phyloP scores from a whole-genome alignment of 2,888 invertebrate species.

The Bhutanitis thaidina region DNA sequence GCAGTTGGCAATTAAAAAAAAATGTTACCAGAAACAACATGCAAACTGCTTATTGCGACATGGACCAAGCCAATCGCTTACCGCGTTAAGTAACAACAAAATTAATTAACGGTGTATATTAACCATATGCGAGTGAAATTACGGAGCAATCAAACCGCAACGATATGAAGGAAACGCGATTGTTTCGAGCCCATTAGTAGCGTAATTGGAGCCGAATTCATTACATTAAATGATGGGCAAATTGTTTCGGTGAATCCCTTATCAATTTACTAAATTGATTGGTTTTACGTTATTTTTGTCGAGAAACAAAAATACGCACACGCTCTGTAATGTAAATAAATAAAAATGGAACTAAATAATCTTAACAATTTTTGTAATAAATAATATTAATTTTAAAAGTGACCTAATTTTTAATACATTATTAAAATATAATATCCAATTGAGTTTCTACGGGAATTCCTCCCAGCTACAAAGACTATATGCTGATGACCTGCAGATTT shows the following conservation, averaged over 20 bases:
- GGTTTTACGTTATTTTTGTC: slow-evolving; percentile 29
- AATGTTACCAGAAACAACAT: too few species aligned
- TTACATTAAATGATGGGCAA: slow-evolving; percentile 67
- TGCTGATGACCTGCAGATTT: too few species aligned
- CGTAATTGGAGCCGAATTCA: slow-evolving; percentile 58
- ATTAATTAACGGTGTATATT: slow-evolving; percentile 31
- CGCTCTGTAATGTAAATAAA: too few species aligned
- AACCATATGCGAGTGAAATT: slow-evolving; percentile 42
- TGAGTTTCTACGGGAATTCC: too few species aligned
- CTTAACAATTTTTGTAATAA: too few species aligned
- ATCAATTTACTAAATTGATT: slow-evolving; percentile 72
- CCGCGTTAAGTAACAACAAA: slow-evolving; percentile 14
- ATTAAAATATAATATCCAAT: too few species aligned
- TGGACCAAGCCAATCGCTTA: slow-evolving; percentile 19
- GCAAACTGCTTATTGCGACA: neutral
- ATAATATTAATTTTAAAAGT: too few species aligned
- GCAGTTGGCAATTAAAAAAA: too few species aligned
- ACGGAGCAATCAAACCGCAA: slow-evolving; percentile 39
- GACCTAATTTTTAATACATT: too few species aligned
- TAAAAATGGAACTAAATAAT: too few species aligned
- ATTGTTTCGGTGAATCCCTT: slow-evolving; percentile 68
- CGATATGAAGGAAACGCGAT: slow-evolving; percentile 33
- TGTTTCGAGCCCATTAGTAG: slow-evolving; percentile 37
- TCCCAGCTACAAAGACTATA: too few species aligned
- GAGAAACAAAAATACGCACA: neutral